Conservation (phyloP, 2,888 invertebrate genomes). For the Heliothis peltigera region DNA sequence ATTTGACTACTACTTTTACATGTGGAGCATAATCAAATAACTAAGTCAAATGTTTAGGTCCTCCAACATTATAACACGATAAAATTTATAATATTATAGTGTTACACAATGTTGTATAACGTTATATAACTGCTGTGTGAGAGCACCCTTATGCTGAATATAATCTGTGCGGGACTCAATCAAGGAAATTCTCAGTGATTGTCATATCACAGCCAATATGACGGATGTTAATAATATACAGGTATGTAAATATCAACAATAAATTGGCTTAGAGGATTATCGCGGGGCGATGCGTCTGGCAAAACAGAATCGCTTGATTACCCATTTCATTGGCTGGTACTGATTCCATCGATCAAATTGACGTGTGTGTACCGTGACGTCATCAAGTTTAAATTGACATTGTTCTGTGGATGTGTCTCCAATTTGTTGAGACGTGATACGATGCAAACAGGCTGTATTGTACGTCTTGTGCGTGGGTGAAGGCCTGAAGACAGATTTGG, state of each 20-base stretch:
- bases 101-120: too few relatives aligned
- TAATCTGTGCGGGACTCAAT: neutral
- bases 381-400: conserved; percentile 35
- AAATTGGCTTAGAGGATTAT: conserved; percentile 69
- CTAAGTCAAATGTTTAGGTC: too few relatives aligned
- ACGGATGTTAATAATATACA: conserved; percentile 32
- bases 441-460: conserved; percentile 26
- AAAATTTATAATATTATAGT: too few relatives aligned
- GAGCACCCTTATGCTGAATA: too few relatives aligned
- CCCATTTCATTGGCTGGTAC: conserved; percentile 62
- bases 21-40: too few relatives aligned
- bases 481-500: neutral
- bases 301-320: conserved; percentile 82
- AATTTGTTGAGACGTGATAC: conserved; percentile 22
- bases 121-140: too few relatives aligned
- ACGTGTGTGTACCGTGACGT: conserved; percentile 16
- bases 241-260: conserved; percentile 64
- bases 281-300: conserved; percentile 71
- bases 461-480: too few relatives aligned
- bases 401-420: conserved; percentile 15
- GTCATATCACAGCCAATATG: conserved; percentile 8
- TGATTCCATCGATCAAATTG: conserved; percentile 72
- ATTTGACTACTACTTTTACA: too few relatives aligned
- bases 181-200: neutral
- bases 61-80: too few relatives aligned